Percentiles rank a stretch among this genome's conserved stretches.
Conservation (phyloP, 2,888 invertebrate species). For the Pheosia gnoma region DNA sequence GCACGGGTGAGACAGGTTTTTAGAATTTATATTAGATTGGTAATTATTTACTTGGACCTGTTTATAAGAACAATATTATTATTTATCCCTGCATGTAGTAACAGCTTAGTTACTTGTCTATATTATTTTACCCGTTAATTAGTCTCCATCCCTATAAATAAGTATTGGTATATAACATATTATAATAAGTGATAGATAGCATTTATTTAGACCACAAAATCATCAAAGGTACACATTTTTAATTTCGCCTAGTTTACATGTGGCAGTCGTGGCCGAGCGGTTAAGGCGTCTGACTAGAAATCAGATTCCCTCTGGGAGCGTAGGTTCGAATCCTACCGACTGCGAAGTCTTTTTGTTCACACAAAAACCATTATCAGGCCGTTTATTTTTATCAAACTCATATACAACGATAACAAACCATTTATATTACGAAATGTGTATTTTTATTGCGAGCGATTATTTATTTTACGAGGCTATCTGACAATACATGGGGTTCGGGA, state of each 20-base stretch:
- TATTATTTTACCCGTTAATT: too few relatives aligned
- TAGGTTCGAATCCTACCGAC: slow-evolving; percentile 95
- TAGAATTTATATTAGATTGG: too few relatives aligned
- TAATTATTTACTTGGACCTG: too few relatives aligned
- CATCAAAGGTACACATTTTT: neutral
- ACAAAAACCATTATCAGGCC: slow-evolving; percentile 33
- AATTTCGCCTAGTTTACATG: fast-evolving
- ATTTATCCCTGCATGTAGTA: too few relatives aligned
- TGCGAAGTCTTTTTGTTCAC: slow-evolving; percentile 75
- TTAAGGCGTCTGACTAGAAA: slow-evolving; percentile 96
- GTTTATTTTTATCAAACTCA: slow-evolving; percentile 37
- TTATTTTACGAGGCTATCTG: slow-evolving; percentile 36
- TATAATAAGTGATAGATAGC: neutral
- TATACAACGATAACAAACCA: too few relatives aligned
- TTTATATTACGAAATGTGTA: slow-evolving; percentile 27
- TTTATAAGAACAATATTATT: too few relatives aligned
- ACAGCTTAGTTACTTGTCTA: too few relatives aligned
- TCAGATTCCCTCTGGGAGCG: slow-evolving; percentile 96
- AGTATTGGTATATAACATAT: neutral
- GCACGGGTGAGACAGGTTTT: too few relatives aligned
- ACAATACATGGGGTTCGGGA: slow-evolving; percentile 1
- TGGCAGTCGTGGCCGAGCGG: slow-evolving; percentile 93
- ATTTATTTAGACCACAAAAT: neutral
- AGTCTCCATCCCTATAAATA: too few relatives aligned
- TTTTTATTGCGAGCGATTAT: slow-evolving; percentile 61